Evolutionary conservation across 2,888 invertebrate genomes (phyloP), one percentile per base, ranked within the genome.

Genomic region (Corythucha ciliata): DNA sequence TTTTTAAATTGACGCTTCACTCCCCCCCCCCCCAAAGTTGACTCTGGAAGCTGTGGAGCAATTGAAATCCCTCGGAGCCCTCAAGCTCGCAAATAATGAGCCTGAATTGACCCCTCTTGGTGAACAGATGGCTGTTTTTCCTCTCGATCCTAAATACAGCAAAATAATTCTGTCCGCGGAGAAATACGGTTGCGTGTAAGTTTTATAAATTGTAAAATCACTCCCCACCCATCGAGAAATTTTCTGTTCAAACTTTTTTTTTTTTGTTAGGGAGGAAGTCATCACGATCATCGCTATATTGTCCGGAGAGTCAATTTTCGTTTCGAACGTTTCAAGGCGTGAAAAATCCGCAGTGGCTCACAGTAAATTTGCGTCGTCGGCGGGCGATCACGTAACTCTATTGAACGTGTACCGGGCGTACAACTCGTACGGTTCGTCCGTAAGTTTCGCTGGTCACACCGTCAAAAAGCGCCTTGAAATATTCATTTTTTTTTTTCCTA

Each of bases 331-430:
- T 56, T 75, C 79, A 45, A 87, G 85, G 69, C 73, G 83, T 50
- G 86, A 87, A 60, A 79, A 85, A 65, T 87, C 87, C 0, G 65
- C 78, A 27, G 75, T 77, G 59, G 81, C 81, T 39, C 60, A 60
- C 59, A 63, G 65, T 58, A 91, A 91, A 69, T 94, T 94, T 67
- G 68, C 78, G 51, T 86, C 91, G 0, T 76, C 81, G 18, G 79
- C 86, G 59, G 96, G 98, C 10, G 97, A 98, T 69, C 92, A 92
- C 65, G 73, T 96, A 36, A 93, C 90, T 2, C 72, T 92, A 48
- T 72, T 97, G 12, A 97, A 93, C 67, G 83, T 94, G 29, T 94
- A 78, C 67, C 79, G 80, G 63, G 83, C 81, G 4, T 94, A 78
- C 68, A 77, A 75, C 60, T 81, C 80, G 63, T 29, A 24, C 21